Conservation (phyloP, 2,797 vertebrate species). For the Spinibarbus caldwelli region DNA sequence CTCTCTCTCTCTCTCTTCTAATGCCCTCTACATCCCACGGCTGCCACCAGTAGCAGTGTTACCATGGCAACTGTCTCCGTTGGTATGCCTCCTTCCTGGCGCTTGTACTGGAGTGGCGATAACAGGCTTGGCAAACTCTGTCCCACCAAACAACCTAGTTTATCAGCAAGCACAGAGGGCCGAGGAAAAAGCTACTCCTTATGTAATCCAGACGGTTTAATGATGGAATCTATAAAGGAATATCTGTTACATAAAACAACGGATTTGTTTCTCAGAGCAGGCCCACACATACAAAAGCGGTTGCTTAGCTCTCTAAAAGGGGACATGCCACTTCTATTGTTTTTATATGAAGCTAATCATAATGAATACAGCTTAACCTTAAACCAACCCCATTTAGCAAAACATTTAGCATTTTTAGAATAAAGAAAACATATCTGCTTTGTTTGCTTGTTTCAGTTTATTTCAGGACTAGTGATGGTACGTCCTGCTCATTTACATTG, state of each 20-base stretch:
- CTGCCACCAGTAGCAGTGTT: slow-evolving; percentile 51
- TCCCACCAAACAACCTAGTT: slow-evolving; percentile 64
- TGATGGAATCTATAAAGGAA: slow-evolving; percentile 51
- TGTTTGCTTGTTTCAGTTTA: neutral
- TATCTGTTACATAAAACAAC: slow-evolving; percentile 55
- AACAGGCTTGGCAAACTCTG: slow-evolving; percentile 61
- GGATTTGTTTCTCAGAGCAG: slow-evolving; percentile 13
- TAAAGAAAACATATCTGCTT: neutral
- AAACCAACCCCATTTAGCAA: neutral
- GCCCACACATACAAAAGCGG: slow-evolving; percentile 37
- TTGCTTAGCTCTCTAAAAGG: slow-evolving; percentile 37
- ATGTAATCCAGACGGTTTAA: slow-evolving; percentile 54
- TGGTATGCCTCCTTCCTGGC: slow-evolving; percentile 56
- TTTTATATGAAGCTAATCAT: slow-evolving; percentile 9
- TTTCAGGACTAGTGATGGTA: neutral
- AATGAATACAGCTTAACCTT: neutral
- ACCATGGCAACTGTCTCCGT: slow-evolving; percentile 62
- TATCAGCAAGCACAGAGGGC: slow-evolving; percentile 53
- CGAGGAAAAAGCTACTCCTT: slow-evolving; percentile 37
- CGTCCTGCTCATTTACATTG: neutral
- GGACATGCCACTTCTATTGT: neutral
- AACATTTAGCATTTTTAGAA: neutral
- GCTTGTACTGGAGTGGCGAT: slow-evolving; percentile 61
- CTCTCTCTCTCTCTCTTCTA: slow-evolving; percentile 16
- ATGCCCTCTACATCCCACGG: slow-evolving; percentile 53